A percentile compares a stretch with the other conserved stretches of the same genome.
Evolutionary conservation across 2,888 invertebrate genomes (phyloP).

Genomic region (Watsonalla cultraria): DNA sequence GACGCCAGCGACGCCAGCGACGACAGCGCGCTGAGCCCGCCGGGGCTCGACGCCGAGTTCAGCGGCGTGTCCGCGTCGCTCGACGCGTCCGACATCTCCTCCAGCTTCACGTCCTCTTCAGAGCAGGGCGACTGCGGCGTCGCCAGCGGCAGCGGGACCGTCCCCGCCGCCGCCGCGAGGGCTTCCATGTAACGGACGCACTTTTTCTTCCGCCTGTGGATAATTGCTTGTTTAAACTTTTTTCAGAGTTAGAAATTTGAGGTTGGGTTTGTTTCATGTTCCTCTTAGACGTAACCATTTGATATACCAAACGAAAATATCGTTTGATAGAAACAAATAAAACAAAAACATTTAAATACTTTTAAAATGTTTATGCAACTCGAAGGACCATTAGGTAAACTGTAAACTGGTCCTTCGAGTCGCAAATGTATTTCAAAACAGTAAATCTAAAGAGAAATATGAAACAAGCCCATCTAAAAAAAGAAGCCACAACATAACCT

Average conservation of each 20-base stretch:
- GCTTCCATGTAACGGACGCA: slow-evolving; percentile 97
- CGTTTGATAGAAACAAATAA: too few relatives aligned
- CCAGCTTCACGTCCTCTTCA: slow-evolving; percentile 84
- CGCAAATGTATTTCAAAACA: background rate
- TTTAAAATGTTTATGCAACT: background rate
- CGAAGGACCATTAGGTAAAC: too few relatives aligned
- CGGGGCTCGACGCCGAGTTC: slow-evolving; percentile 71
- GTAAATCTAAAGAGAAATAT: background rate
- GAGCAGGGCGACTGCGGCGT: slow-evolving; percentile 90
- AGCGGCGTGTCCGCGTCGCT: slow-evolving; percentile 76
- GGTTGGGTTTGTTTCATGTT: slow-evolving; percentile 19
- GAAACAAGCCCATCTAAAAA: background rate
- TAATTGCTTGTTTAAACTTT: background rate
- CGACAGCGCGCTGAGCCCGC: slow-evolving; percentile 69
- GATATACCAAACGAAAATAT: too few relatives aligned
- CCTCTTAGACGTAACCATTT: slow-evolving; percentile 5
- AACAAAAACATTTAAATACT: background rate
- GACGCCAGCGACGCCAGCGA: slow-evolving; percentile 86
- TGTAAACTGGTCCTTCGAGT: too few relatives aligned
- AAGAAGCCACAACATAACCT: slow-evolving; percentile 11
- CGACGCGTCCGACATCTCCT: slow-evolving; percentile 83
- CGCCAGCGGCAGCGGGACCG: slow-evolving; percentile 86
- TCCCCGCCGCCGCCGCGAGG: slow-evolving; percentile 82
- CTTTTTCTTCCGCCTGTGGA: slow-evolving; percentile 96
- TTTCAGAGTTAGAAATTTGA: slow-evolving; percentile 6